Percentiles rank a stretch among this genome's conserved stretches.
These are phyloP conservation scores for Melanargia galathea DNA, from an alignment of 2,888 invertebrate species.

Conservation along the genomic window DNA sequence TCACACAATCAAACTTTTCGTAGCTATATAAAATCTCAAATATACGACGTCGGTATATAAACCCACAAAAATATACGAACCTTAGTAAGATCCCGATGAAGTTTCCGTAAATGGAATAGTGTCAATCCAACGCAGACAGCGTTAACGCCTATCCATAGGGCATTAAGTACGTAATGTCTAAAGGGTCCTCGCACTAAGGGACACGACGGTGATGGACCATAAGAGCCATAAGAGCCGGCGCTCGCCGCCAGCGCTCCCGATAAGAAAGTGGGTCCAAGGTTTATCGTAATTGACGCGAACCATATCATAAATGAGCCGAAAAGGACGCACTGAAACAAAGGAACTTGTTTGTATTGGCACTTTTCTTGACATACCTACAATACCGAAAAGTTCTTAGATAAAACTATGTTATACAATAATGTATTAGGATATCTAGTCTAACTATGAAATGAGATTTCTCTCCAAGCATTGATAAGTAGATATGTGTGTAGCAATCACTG, in stretches of 20 bases:
- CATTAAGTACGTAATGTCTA: conserved; percentile 94
- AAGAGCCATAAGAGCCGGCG: conserved; percentile 86
- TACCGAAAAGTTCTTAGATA: background rate
- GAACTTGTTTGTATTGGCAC: background rate
- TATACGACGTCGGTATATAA: background rate
- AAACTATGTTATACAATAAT: background rate
- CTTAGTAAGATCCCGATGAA: conserved; percentile 91
- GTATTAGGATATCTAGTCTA: background rate
- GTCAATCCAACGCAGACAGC: conserved; percentile 92
- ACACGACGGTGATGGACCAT: conserved; percentile 88
- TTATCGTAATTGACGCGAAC: conserved; percentile 95
- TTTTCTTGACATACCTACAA: background rate
- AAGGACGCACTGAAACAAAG: conserved; percentile 88
- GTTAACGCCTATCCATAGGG: conserved; percentile 94
- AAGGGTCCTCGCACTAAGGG: conserved; percentile 93
- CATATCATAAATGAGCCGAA: conserved; percentile 97
- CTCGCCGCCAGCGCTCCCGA: conserved; percentile 92
- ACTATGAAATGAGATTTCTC: background rate
- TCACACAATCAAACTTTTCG: conserved; percentile 33
- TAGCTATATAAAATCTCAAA: conserved; percentile 10
- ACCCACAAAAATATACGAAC: conserved; percentile 52
- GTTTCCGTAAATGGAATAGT: conserved; percentile 90
- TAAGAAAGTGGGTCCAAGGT: conserved; percentile 93
- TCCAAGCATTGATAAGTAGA: background rate
- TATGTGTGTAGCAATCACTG: background rate